Conservation (phyloP, 2,113 vertebrate species). For the Proterorhinus semilunaris region DNA sequence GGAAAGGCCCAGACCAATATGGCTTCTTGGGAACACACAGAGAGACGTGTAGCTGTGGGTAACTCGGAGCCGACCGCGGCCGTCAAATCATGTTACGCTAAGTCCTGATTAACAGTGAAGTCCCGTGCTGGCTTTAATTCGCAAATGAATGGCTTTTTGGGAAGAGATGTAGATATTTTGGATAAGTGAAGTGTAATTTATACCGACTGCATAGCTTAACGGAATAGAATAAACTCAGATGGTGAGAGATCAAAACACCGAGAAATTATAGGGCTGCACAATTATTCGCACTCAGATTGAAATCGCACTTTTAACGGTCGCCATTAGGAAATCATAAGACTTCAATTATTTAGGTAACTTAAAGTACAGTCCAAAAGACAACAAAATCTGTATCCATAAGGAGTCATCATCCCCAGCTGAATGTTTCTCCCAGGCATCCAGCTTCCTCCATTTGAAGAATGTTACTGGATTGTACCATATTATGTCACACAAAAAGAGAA, state of each 20-base stretch:
- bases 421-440: too few relatives aligned
- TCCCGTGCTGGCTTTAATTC: slow-evolving; percentile 20
- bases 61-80: slow-evolving; percentile 18
- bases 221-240: background rate
- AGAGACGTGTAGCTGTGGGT: slow-evolving; percentile 32
- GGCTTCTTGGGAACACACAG: slow-evolving; percentile 46
- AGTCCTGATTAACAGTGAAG: slow-evolving; percentile 41
- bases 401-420: too few relatives aligned
- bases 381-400: too few relatives aligned
- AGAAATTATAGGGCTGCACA: background rate
- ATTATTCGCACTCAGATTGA: too few relatives aligned
- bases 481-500: too few relatives aligned
- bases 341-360: too few relatives aligned
- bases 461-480: too few relatives aligned
- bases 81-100: slow-evolving; percentile 29
- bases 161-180: slow-evolving; percentile 9
- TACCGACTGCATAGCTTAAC: background rate
- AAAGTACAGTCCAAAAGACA: too few relatives aligned
- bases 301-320: too few relatives aligned
- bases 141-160: slow-evolving; percentile 19
- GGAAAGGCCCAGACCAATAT: slow-evolving; percentile 39
- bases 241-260: background rate
- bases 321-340: too few relatives aligned
- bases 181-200: slow-evolving; percentile 12
- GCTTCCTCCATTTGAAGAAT: too few relatives aligned